These are phyloP conservation scores for Poecile atricapillus DNA, from an alignment of 2,113 vertebrate species.

Conservation along the genomic window DNA sequence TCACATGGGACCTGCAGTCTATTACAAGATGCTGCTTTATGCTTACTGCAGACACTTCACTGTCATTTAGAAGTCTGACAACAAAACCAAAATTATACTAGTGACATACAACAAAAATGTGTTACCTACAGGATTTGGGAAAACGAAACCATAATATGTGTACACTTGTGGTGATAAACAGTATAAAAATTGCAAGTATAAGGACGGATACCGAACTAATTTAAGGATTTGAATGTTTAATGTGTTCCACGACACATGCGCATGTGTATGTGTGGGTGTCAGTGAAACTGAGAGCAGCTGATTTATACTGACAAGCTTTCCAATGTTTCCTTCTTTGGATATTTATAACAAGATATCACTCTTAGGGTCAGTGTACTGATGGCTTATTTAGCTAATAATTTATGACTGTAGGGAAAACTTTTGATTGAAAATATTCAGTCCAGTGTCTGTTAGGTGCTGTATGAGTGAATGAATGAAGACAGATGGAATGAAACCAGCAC, in stretches of 20 bases:
- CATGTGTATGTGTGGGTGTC: neutral
- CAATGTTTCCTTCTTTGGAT: neutral
- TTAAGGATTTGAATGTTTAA: constrained; percentile 4
- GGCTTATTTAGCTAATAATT: constrained; percentile 27
- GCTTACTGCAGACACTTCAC: neutral
- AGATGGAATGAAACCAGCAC: neutral
- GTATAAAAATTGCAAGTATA: neutral
- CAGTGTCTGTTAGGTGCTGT: neutral
- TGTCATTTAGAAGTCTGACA: constrained; percentile 44
- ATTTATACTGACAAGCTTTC: neutral
- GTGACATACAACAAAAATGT: constrained; percentile 41
- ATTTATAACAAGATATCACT: constrained; percentile 1
- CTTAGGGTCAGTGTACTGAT: neutral
- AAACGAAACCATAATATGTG: constrained; percentile 16
- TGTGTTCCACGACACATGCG: neutral
- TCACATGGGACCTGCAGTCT: constrained; percentile 29
- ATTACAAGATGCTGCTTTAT: constrained; percentile 20
- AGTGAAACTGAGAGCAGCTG: neutral
- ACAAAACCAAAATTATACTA: constrained; percentile 49
- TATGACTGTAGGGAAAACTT: neutral
- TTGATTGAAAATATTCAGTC: neutral
- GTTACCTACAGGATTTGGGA: constrained; percentile 21
- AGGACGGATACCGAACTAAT: neutral
- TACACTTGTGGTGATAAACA: neutral
- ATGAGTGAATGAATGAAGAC: neutral